phyloP scores from a whole-genome alignment of 2,797 vertebrate species.

The Hemitrygon akajei region DNA sequence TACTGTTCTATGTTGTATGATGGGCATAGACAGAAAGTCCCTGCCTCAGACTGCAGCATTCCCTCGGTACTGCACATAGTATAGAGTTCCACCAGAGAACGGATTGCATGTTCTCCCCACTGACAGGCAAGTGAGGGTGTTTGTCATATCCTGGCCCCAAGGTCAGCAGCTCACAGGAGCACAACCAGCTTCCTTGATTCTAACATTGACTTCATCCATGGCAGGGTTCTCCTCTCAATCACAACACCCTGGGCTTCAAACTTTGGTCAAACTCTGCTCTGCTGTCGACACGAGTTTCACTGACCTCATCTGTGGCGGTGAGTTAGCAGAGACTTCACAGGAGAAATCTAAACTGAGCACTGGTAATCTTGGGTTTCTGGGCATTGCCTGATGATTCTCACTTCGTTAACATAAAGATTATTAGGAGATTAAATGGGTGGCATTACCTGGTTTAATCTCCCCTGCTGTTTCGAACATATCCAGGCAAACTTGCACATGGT shows the following conservation, averaged over 20 bases:
- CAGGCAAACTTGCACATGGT: not conserved
- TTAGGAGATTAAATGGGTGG: not conserved
- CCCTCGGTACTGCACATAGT: not conserved
- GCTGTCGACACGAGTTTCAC: not conserved
- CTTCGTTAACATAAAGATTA: not conserved
- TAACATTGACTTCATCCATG: not conserved
- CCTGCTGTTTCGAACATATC: not conserved
- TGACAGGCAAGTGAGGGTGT: too few species aligned
- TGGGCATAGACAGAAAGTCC: not conserved
- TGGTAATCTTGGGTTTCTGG: not conserved
- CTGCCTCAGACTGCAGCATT: not conserved
- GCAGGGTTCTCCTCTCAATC: not conserved
- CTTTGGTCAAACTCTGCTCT: not conserved
- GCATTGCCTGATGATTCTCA: not conserved
- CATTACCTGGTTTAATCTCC: not conserved
- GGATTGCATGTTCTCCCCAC: too few species aligned
- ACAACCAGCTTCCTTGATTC: not conserved
- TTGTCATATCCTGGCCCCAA: too few species aligned
- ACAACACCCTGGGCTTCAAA: not conserved
- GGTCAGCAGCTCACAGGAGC: not conserved
- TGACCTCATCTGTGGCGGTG: not conserved
- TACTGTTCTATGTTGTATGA: too few species aligned
- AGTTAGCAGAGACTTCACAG: not conserved
- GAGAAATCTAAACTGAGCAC: not conserved
- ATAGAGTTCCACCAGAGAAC: too few species aligned